Evolutionary conservation across 2,113 vertebrate genomes (phyloP).

Genomic region (Hystrix cristata): DNA sequence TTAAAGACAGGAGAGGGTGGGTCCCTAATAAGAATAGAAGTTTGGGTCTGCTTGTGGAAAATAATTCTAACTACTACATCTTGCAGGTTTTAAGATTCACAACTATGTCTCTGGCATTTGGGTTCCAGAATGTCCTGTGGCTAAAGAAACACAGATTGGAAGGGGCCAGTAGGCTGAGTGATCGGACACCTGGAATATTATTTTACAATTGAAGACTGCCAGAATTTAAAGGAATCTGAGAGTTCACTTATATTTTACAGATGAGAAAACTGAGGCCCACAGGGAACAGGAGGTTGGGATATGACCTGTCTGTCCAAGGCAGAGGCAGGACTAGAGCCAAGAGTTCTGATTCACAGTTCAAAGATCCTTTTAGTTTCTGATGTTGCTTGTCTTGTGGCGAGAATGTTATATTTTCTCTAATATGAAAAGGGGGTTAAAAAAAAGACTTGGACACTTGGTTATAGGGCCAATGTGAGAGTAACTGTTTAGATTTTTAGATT

Average conservation of each 20-base stretch:
- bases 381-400: slow-evolving; percentile 36
- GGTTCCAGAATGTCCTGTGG: slow-evolving; percentile 3
- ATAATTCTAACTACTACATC: slow-evolving; percentile 17
- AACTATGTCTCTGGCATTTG: neutral
- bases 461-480: slow-evolving; percentile 42
- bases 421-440: neutral
- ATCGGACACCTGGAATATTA: slow-evolving; percentile 26
- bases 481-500: slow-evolving; percentile 75
- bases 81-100: neutral
- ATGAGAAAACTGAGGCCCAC: slow-evolving; percentile 43
- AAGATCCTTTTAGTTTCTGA: slow-evolving; percentile 13
- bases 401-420: slow-evolving; percentile 67
- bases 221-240: neutral
- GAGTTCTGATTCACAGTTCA: slow-evolving; percentile 31
- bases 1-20: slow-evolving; percentile 24
- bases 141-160: neutral
- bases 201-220: slow-evolving; percentile 2
- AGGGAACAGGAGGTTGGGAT: neutral
- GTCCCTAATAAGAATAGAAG: slow-evolving; percentile 24
- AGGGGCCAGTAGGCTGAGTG: neutral
- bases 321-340: slow-evolving; percentile 47
- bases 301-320: neutral
- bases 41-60: neutral
- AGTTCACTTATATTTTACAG: slow-evolving; percentile 48
- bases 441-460: slow-evolving; percentile 42